phyloP scores from a whole-genome alignment of 2,797 vertebrate species.

The Urocyon cinereoargenteus region DNA sequence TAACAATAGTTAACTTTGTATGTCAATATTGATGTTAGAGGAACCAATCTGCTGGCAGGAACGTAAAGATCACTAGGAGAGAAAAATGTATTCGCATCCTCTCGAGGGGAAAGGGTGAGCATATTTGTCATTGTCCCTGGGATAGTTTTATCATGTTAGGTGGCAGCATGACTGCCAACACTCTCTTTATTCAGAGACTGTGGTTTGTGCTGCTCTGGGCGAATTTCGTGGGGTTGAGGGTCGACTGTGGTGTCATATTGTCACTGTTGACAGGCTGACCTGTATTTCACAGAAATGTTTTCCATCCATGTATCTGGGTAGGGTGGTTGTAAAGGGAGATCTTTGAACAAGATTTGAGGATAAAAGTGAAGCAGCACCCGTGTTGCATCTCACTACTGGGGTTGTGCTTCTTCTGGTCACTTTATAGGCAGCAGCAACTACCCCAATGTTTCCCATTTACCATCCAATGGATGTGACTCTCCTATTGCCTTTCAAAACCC shows the following conservation, averaged over 20 bases:
- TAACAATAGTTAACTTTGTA: not conserved
- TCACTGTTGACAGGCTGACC: not conserved
- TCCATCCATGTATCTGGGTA: not conserved
- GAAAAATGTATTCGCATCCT: not conserved
- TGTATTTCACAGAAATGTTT: not conserved
- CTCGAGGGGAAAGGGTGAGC: not conserved
- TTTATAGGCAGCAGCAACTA: not conserved
- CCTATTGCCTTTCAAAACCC: not conserved
- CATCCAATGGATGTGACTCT: not conserved
- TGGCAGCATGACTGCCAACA: too few species aligned
- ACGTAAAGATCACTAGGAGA: not conserved
- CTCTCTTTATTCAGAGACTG: not conserved
- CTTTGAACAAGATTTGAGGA: too few species aligned
- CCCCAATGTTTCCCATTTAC: not conserved
- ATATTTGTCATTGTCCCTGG: not conserved
- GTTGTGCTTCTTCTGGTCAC: not conserved
- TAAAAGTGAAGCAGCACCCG: not conserved
- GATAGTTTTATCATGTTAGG: not conserved
- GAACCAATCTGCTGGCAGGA: not conserved
- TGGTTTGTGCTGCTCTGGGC: too few species aligned
- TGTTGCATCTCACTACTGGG: not conserved
- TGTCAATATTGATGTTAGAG: not conserved
- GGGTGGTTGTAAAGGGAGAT: too few species aligned
- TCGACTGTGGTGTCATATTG: too few species aligned
- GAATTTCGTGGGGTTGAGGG: not conserved